Evolutionary conservation across 2,888 invertebrate genomes (phyloP).

Genomic region (Neoscelio sp.): DNA sequence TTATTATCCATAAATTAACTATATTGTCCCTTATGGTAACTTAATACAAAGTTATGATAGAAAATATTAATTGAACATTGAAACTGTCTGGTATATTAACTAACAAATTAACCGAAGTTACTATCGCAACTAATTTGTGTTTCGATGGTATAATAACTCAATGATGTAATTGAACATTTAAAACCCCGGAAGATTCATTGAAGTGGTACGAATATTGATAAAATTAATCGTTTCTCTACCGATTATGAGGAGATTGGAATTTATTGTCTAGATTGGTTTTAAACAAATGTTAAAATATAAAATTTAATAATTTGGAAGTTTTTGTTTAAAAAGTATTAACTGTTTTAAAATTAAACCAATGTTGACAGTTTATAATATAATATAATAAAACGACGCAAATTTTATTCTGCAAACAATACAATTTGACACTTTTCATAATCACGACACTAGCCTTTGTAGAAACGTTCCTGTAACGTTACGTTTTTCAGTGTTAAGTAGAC

Average conservation of each 20-base stretch:
- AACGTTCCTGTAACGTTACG: too few species aligned
- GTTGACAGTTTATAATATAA: too few species aligned
- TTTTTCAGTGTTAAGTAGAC: too few species aligned
- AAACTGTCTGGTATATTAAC: conserved; percentile 9
- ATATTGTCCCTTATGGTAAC: too few species aligned
- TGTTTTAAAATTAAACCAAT: background rate
- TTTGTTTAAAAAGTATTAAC: background rate
- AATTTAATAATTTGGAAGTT: too few species aligned
- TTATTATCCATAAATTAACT: too few species aligned
- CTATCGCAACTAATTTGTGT: conserved; percentile 5
- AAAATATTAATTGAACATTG: conserved; percentile 21
- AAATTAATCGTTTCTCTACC: conserved; percentile 1
- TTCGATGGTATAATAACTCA: conserved; percentile 23
- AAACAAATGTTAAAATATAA: background rate
- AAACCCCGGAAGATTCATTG: background rate
- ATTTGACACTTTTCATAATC: too few species aligned
- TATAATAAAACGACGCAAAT: too few species aligned
- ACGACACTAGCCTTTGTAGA: too few species aligned
- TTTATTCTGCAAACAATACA: too few species aligned
- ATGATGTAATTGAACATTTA: conserved; percentile 1
- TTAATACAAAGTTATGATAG: background rate
- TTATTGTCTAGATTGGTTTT: background rate
- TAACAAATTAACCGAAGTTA: conserved; percentile 16
- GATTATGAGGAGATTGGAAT: background rate
- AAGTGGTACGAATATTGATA: conserved; percentile 4